A percentile compares a stretch with the other conserved stretches of the same genome.
These are phyloP conservation scores for Dicentrarchus labrax DNA, from an alignment of 2,113 vertebrate genomes.

Conservation along the genomic window DNA sequence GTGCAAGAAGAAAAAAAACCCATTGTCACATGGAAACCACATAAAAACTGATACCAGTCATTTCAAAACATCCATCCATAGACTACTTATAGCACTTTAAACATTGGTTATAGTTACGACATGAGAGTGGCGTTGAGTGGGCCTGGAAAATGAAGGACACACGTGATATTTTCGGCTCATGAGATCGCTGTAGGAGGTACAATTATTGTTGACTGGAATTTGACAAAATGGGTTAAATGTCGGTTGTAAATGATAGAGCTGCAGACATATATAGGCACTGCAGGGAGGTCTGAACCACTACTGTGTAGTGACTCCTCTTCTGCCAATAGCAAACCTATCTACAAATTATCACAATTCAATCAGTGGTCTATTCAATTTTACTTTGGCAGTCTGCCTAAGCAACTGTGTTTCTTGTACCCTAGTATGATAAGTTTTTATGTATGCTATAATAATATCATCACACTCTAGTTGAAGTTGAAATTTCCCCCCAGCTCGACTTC, in stretches of 20 bases:
- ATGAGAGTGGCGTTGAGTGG: constrained; percentile 38
- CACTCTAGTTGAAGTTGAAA: neutral
- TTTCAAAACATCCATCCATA: constrained; percentile 48
- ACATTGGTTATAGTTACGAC: constrained; percentile 58
- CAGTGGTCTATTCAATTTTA: constrained; percentile 2
- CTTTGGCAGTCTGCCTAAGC: neutral
- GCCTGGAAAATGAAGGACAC: constrained; percentile 58
- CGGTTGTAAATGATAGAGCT: constrained; percentile 74
- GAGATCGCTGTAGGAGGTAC: constrained; percentile 70
- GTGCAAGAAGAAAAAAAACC: constrained; percentile 26
- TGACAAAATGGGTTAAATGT: constrained; percentile 56
- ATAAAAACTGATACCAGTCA: constrained; percentile 57
- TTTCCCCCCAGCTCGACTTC: neutral
- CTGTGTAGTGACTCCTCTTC: neutral
- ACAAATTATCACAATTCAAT: constrained; percentile 12
- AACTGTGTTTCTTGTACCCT: neutral
- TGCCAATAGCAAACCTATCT: neutral
- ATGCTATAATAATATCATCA: neutral
- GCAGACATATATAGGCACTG: constrained; percentile 54
- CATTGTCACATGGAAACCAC: constrained; percentile 60
- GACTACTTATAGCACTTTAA: constrained; percentile 68
- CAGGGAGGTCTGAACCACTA: constrained; percentile 39
- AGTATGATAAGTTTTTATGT: neutral
- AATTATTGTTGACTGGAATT: constrained; percentile 70
- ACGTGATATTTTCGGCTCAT: constrained; percentile 64